phyloP scores from a whole-genome alignment of 2,797 vertebrate species.

The Lutjanus campechanus region DNA sequence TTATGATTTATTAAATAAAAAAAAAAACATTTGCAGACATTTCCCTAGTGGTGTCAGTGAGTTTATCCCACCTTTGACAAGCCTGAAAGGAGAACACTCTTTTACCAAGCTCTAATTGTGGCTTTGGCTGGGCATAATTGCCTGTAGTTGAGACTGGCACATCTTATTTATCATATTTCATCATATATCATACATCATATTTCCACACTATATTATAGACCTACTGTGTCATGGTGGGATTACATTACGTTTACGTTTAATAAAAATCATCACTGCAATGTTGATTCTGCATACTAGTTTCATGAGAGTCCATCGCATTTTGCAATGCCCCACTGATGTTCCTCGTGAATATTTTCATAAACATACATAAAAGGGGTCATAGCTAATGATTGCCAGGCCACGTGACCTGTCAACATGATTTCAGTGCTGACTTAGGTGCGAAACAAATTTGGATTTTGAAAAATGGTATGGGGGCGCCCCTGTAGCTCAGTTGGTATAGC shows the following conservation, averaged over 20 bases:
- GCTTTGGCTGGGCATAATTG: too few relatives aligned
- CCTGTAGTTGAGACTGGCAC: too few relatives aligned
- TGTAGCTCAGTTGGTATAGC: too few relatives aligned
- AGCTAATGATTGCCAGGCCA: background rate
- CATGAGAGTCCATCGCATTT: background rate
- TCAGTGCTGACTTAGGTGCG: constrained; percentile 12
- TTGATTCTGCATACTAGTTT: background rate
- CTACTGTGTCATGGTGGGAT: background rate
- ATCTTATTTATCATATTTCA: background rate
- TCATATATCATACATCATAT: background rate
- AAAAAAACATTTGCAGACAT: too few relatives aligned
- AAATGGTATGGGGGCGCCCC: too few relatives aligned
- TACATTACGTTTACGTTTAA: background rate
- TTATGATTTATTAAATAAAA: too few relatives aligned
- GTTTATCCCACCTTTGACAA: too few relatives aligned
- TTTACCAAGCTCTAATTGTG: too few relatives aligned
- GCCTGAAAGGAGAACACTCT: too few relatives aligned
- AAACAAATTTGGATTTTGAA: background rate
- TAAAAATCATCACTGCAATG: background rate
- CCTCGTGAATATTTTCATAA: constrained; percentile 3
- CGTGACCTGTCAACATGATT: constrained; percentile 5
- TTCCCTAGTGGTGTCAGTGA: too few relatives aligned
- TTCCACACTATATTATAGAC: background rate
- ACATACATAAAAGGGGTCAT: constrained; percentile 1
- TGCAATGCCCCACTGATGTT: background rate